Conservation (phyloP, 2,888 invertebrate species). For the Thymelicus acteon region DNA sequence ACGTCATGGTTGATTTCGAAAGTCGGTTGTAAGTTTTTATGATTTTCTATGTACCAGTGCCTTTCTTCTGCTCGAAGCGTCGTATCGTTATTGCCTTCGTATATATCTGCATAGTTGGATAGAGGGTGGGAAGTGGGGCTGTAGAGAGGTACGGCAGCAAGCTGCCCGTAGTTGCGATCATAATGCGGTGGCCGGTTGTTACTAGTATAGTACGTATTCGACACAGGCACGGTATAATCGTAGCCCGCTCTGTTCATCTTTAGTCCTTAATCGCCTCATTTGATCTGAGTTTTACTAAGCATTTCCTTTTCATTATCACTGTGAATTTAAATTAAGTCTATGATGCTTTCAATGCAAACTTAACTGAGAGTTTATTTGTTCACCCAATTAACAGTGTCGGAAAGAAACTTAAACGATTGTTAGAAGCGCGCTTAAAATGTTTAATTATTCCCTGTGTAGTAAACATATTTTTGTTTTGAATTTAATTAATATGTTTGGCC, state of each 20-base stretch:
- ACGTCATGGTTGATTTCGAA: conserved; percentile 69
- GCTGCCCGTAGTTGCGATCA: conserved; percentile 76
- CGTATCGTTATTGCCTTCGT: conserved; percentile 82
- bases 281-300: conserved; percentile 64
- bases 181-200: conserved; percentile 79
- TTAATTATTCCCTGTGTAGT: no score
- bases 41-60: conserved; percentile 83
- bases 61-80: conserved; percentile 80
- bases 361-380: conserved; percentile 6
- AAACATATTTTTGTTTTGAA: no score
- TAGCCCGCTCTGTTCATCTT: conserved; percentile 84
- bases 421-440: no score
- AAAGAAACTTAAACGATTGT: no score
- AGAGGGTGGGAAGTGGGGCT: conserved; percentile 78
- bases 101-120: conserved; percentile 80
- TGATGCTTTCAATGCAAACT: conserved; percentile 36
- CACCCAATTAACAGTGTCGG: neutral
- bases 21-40: conserved; percentile 74
- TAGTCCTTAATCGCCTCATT: conserved; percentile 77
- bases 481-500: no score
- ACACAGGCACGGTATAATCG: conserved; percentile 80
- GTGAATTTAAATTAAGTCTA: conserved; percentile 26
- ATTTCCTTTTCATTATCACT: conserved; percentile 25
- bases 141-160: conserved; percentile 71
- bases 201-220: conserved; percentile 75